phyloP scores from a whole-genome alignment of 2,888 invertebrate species.

The Trisateles emortualis region DNA sequence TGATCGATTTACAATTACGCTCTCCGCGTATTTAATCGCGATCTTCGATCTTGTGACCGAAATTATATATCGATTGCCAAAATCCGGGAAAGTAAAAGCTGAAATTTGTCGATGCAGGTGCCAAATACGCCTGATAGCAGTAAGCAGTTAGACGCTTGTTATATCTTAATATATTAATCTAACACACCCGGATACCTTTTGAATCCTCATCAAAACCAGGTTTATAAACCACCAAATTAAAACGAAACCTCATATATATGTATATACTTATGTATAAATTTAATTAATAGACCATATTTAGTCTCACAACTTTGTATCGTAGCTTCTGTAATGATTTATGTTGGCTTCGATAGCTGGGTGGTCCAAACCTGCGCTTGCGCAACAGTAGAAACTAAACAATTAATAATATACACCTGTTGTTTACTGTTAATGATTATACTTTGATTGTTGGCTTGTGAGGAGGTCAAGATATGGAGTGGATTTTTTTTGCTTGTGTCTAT shows the following conservation, averaged over 20 bases:
- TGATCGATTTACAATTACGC: too few relatives aligned
- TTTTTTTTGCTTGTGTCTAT: neutral
- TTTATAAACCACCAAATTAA: slow-evolving; percentile 3
- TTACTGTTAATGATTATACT: slow-evolving; percentile 32
- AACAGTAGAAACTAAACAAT: slow-evolving; percentile 39
- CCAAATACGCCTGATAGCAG: too few relatives aligned
- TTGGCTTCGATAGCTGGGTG: slow-evolving; percentile 40
- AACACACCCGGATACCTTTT: too few relatives aligned
- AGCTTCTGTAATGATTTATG: slow-evolving; percentile 48
- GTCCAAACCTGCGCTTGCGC: slow-evolving; percentile 24
- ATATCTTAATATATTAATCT: too few relatives aligned
- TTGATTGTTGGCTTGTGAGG: slow-evolving; percentile 13
- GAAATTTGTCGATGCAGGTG: too few relatives aligned
- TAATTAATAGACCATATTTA: slow-evolving; percentile 44
- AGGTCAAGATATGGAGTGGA: neutral
- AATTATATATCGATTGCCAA: too few relatives aligned
- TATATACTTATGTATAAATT: slow-evolving; percentile 18
- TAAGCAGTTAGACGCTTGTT: too few relatives aligned
- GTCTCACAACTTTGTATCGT: slow-evolving; percentile 17
- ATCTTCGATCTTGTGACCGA: too few relatives aligned
- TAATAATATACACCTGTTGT: slow-evolving; percentile 51
- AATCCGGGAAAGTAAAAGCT: too few relatives aligned
- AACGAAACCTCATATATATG: slow-evolving; percentile 18
- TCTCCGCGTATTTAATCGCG: too few relatives aligned
- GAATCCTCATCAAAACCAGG: too few relatives aligned